Evolutionary conservation across 2,888 invertebrate species (phyloP), one percentile per base, ranked within the genome.

Genomic region (Acleris literana): DNA sequence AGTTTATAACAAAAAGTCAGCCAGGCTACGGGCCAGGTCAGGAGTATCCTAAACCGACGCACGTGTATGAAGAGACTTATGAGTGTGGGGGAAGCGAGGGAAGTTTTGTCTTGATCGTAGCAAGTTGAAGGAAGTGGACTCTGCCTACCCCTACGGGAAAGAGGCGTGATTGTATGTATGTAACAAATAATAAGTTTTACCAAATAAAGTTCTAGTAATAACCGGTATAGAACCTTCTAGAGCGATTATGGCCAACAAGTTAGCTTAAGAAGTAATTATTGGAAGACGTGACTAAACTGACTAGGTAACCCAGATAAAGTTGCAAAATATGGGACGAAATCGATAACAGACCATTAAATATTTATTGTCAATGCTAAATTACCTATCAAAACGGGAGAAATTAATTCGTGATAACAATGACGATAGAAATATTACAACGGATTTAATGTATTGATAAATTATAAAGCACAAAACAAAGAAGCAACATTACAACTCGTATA

Each of bases 151-250:
- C n/a, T n/a, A n/a, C n/a, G n/a, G n/a, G n/a, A n/a, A n/a, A n/a
- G n/a, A n/a, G n/a, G n/a, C n/a, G n/a, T n/a, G n/a, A n/a, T n/a
- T n/a, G n/a, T n/a, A n/a, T n/a, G n/a, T n/a, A n/a, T n/a, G n/a
- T n/a, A n/a, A n/a, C n/a, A n/a, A n/a, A n/a, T n/a, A n/a, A n/a
- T n/a, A n/a, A n/a, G n/a, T 29, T 53, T 53, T 29, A 1, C 25
- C n/a, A 4, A 53, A 53, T 7, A 17, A 53, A 17, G 29, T 29
- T 9, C 17, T 53, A 29, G 53, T 53, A 17, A 33, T 25, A 5
- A 17, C n/a, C n/a, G n/a, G n/a, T n/a, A n/a, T 53, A 29, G n/a
- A 33, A 25, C 33, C 53, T n/a, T n/a, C 53, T 29, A 53, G 29
- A 53, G 53, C n/a, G n/a, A 9, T 53, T 29, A 3, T 53, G 11